Base-by-base conservation (phyloP, 2,797 vertebrate species). In the Aeoliscus strigatus region DNA sequence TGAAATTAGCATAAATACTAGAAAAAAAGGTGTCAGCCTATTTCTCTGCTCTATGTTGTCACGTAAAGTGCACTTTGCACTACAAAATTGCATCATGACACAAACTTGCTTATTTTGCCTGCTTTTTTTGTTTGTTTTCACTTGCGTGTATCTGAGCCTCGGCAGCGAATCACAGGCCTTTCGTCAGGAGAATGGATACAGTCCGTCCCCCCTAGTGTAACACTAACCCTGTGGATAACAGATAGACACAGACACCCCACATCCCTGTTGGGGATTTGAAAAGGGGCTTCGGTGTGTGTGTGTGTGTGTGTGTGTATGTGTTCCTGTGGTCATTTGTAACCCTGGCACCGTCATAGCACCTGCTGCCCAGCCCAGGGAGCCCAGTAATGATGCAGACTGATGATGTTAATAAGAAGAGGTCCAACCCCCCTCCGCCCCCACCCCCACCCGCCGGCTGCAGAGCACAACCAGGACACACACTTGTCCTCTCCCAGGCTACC, bases 181-280 rank as follows among this genome's bases (percentile, higher is more conserved):
- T 86, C 93, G 92, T 93, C 92, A 91, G 73, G 79, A 92, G 90
- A 91, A 95, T 93, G 92, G 91, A 95, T 94, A 89, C 90, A 91
- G 90, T 78, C 72, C 57, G 50, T 73, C 73, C 73, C 73, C 88
- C 89, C 91, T 86, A 91, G 90, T 90, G 88, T 88, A 89, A 87
- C 81, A 83, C 90, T 90, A 92, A 91, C 91, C 90, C 88, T 88
- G 85, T 89, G 85, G 90, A 93, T 93, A 94, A 94, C 91, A 91
- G 91, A 94, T 93, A 92, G 92, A 93, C 80, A 88, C 89, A 76
- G 75, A 80, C 73, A 65, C 87, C 88, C 82, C 56, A 42, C 62
- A 69, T 92, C 91, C 92, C 92, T 92, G 90, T 89, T 92, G 90
- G 92, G 92, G 90, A 91, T 92, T 91, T 87, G 81, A 88, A 83